Conservation (phyloP, 2,113 vertebrate genomes). For the Cromileptes altivelis region DNA sequence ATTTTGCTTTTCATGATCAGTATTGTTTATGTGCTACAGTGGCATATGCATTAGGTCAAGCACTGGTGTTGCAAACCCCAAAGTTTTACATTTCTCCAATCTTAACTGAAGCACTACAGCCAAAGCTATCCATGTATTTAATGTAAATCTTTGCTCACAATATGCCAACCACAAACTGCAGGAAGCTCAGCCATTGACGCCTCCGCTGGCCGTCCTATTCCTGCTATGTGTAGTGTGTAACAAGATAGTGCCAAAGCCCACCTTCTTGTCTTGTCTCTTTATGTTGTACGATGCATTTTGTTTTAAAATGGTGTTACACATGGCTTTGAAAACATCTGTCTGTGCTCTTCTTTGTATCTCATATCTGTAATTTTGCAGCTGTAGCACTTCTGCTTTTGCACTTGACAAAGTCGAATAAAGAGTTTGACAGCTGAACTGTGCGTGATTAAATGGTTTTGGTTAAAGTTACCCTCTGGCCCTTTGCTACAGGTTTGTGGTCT, state of each 20-base stretch:
- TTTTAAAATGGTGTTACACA: conserved; percentile 37
- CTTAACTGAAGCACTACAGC: conserved; percentile 45
- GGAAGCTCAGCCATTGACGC: not conserved
- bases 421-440: conserved; percentile 81
- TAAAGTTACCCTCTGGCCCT: not conserved
- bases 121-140: conserved; percentile 52
- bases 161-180: conserved; percentile 3
- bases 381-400: conserved; percentile 87
- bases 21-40: conserved; percentile 60
- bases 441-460: conserved; percentile 8
- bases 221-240: conserved; percentile 26
- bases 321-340: conserved; percentile 33
- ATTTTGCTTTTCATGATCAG: conserved; percentile 70
- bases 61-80: conserved; percentile 59
- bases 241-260: conserved; percentile 59
- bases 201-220: not conserved
- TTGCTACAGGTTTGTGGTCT: not conserved
- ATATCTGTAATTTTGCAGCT: conserved; percentile 70
- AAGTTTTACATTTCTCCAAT: conserved; percentile 44
- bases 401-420: conserved; percentile 89
- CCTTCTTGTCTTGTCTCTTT: conserved; percentile 18
- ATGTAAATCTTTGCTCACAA: not conserved
- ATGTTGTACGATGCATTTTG: conserved; percentile 39
- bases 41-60: conserved; percentile 56
- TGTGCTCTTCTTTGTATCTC: conserved; percentile 35